Conservation (phyloP, 2,113 vertebrate genomes). For the Calcarius ornatus region DNA sequence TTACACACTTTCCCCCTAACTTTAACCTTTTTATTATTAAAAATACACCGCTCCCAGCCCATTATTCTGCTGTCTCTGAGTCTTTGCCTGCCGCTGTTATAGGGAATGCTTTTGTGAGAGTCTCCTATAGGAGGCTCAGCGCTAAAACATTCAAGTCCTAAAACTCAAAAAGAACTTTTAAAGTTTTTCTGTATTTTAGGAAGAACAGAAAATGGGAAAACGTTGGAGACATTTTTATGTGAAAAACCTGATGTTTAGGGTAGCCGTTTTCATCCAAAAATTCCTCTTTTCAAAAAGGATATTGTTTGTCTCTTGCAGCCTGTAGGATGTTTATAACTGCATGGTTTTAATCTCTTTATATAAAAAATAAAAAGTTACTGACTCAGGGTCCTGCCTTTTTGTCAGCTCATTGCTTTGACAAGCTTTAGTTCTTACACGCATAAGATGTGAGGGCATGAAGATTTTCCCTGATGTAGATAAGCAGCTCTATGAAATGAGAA, state of each 20-base stretch:
- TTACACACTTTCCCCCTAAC: neutral
- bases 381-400: neutral
- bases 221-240: neutral
- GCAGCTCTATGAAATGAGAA: neutral
- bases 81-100: neutral
- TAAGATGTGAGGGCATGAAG: neutral
- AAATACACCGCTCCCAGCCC: neutral
- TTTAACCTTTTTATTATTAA: neutral
- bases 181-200: neutral
- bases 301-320: neutral
- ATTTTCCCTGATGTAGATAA: neutral
- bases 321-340: neutral
- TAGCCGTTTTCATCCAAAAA: neutral
- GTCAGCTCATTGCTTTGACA: neutral
- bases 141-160: neutral
- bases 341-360: neutral
- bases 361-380: neutral
- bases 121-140: neutral
- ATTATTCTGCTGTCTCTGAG: neutral
- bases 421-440: neutral
- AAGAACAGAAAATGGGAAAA: neutral
- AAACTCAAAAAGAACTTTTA: neutral
- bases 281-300: neutral
- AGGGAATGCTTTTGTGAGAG: neutral
- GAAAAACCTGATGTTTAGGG: neutral